Evolutionary conservation across 2,797 vertebrate genomes (phyloP).

Genomic region (Holocentrus rufus): DNA sequence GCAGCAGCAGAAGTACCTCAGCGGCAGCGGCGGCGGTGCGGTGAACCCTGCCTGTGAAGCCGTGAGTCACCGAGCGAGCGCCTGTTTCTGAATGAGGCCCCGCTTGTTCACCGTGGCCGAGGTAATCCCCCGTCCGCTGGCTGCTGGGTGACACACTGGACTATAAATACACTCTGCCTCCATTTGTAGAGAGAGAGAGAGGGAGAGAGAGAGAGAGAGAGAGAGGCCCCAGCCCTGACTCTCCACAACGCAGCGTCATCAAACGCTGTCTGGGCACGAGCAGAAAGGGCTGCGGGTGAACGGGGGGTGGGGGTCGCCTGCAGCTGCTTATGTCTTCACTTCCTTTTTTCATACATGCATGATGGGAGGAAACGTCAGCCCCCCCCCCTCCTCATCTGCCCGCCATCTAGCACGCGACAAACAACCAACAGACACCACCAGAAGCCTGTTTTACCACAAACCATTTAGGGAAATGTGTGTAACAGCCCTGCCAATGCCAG

Average conservation of each 20-base stretch:
- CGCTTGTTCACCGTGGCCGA: conserved; percentile 71
- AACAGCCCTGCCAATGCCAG: neutral
- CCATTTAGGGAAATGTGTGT: conserved; percentile 35
- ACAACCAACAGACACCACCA: neutral
- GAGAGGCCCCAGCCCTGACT: conserved; percentile 43
- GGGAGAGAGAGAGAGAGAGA: conserved; percentile 26
- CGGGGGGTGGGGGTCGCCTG: conserved; percentile 31
- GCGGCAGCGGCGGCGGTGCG: conserved; percentile 40
- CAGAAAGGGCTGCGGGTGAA: conserved; percentile 43
- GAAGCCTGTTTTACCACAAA: conserved; percentile 37
- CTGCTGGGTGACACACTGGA: conserved; percentile 74
- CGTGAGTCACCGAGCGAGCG: conserved; percentile 72
- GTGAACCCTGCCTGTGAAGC: conserved; percentile 62
- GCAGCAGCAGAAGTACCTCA: conserved; percentile 54
- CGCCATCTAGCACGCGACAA: conserved; percentile 14
- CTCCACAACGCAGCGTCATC: conserved; percentile 67
- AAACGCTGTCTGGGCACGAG: conserved; percentile 70
- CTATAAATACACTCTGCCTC: conserved; percentile 82
- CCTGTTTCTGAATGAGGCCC: conserved; percentile 76
- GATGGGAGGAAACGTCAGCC: conserved; percentile 35
- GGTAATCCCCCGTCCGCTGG: conserved; percentile 81
- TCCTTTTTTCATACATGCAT: conserved; percentile 45
- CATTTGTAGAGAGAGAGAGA: conserved; percentile 58
- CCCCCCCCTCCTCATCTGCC: conserved; percentile 12
- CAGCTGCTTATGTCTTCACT: conserved; percentile 65